Evolutionary conservation across 2,888 invertebrate genomes (phyloP), one percentile per base, ranked within the genome.

Genomic region (Linyphia triangularis): DNA sequence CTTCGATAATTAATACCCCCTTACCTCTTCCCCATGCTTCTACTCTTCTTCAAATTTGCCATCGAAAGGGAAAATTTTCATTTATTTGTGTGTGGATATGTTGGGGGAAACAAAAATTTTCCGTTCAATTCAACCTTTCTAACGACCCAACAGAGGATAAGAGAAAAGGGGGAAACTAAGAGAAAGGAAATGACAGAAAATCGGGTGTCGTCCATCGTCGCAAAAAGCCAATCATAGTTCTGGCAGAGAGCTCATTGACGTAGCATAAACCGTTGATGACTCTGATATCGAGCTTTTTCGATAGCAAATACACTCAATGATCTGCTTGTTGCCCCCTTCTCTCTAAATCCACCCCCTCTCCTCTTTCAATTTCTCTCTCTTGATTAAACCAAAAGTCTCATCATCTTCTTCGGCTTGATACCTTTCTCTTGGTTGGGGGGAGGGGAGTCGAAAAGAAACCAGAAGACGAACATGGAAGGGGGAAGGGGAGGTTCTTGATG

Each of bases 341-440:
- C 51, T 43, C 43, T 67, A 63, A 69, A 81, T 57, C 77, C 40
- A 51, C 69, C 65, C 57, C 26, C 26, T 26, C 61, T 26, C 40
- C 59, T 22, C 33, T 40, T 63, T 78, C 43, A 51, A 24, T 51
- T 30, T 57, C 57, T 30, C 85, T 57, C 69, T 81, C 65, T 86
- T 86, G 86, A 86, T 86, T 86, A 86, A 86, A 86, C 86, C 81
- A 51, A 77, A 85, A 81, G 79, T 86, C 72, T 86, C 86, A 86
- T 86, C 51, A 51, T 51, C 51, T 51, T 51, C 86, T 78, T 79
- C 72, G 30, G 69, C 78, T 85, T 72, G 85, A 85, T 85, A 85
- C 85, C 79, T 79, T 85, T 85, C 75, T 33, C 61, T 59, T 72
- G 72, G 70, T 78, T 57, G n/a, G 43, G 61, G 75, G 72, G 59